Percentiles rank a stretch among this genome's conserved stretches.
phyloP scores from a whole-genome alignment of 2,888 invertebrate species.

The Ornithoptera priamus region DNA sequence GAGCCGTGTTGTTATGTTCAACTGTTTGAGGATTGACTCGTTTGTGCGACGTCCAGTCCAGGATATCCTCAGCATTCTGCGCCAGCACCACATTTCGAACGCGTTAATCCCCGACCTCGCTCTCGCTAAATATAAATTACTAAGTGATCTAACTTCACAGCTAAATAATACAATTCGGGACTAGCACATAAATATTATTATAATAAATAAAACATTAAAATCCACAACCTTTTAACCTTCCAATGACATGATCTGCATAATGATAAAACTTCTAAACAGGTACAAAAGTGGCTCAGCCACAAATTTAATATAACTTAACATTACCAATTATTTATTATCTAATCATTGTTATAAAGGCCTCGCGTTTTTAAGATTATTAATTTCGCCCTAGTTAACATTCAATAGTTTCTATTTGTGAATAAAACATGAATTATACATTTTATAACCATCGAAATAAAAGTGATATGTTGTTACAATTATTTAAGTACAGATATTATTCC shows the following conservation, averaged over 20 bases:
- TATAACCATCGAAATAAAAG: background rate
- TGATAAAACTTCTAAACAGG: background rate
- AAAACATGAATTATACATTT: background rate
- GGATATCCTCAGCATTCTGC: no score
- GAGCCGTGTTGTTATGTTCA: no score
- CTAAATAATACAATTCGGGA: no score
- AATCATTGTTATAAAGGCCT: conserved; percentile 27
- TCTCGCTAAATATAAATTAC: no score
- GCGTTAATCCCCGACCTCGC: no score
- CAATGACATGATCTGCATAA: background rate
- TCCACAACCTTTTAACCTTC: background rate
- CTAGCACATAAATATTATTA: background rate
- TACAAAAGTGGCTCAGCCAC: background rate
- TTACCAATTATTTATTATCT: background rate
- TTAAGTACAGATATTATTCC: background rate
- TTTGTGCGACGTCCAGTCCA: no score
- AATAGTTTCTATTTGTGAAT: background rate
- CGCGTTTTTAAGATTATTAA: conserved; percentile 21
- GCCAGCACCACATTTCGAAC: no score
- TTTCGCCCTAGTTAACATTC: background rate
- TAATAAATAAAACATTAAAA: background rate
- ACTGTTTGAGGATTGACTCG: no score
- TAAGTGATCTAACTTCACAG: no score
- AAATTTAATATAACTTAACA: background rate
- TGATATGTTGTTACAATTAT: background rate